Conservation (phyloP, 2,888 invertebrate species). For the Agonopterix heracliana region DNA sequence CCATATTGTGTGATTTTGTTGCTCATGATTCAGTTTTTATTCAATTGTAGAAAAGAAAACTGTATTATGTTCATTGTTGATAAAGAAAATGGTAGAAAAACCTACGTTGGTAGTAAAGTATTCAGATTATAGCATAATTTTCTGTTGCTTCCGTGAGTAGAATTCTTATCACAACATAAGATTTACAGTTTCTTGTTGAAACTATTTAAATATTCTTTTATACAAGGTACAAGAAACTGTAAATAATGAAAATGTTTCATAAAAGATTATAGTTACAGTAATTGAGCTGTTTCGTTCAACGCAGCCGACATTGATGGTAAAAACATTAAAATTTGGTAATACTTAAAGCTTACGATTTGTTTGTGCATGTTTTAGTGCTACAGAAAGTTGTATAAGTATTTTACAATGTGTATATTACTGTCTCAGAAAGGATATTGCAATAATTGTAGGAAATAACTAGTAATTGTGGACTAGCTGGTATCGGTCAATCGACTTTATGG, state of each 20-base stretch:
- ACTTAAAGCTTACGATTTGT: slow-evolving; percentile 4
- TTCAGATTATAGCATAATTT: too few species aligned
- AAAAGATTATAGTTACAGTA: slow-evolving; percentile 45
- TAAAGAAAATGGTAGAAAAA: too few species aligned
- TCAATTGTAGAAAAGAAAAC: slow-evolving; percentile 6
- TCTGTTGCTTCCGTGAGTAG: too few species aligned
- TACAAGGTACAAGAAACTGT: background rate
- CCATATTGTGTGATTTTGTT: slow-evolving; percentile 26
- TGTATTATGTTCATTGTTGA: slow-evolving; percentile 9
- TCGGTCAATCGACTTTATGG: too few species aligned
- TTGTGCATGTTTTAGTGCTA: background rate
- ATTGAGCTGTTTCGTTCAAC: slow-evolving; percentile 21
- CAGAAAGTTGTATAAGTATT: too few species aligned
- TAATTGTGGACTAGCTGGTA: too few species aligned
- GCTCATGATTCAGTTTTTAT: slow-evolving; percentile 30
- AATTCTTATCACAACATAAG: too few species aligned
- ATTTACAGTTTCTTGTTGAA: too few species aligned
- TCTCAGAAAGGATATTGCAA: too few species aligned
- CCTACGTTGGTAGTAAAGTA: too few species aligned
- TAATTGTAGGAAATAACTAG: too few species aligned
- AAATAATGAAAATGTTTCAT: background rate
- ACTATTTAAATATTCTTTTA: background rate
- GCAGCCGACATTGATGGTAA: slow-evolving; percentile 24
- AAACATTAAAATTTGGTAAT: slow-evolving; percentile 18
- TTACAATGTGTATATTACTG: too few species aligned